phyloP scores from a whole-genome alignment of 64 coral and sea anemone species.

The Actinia equina region DNA sequence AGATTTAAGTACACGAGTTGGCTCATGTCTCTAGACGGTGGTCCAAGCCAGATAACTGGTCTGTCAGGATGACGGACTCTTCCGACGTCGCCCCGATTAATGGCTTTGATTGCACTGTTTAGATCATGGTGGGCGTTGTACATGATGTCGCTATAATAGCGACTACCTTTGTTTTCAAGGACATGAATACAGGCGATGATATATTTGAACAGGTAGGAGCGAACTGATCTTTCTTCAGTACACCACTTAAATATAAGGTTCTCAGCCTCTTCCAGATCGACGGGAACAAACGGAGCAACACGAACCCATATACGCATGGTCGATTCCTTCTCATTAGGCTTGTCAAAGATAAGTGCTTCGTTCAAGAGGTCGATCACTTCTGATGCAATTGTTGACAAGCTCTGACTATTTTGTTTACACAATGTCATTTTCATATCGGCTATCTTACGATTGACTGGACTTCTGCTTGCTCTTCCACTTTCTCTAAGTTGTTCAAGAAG shows the following conservation, averaged over 20 bases:
- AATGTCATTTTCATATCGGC: conserved; percentile 40
- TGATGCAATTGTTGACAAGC: neutral
- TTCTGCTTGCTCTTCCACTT: conserved; percentile 25
- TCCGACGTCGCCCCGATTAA: conserved; percentile 56
- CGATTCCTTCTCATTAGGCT: conserved; percentile 15
- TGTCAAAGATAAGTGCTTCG: conserved; percentile 26
- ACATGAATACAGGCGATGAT: conserved; percentile 49
- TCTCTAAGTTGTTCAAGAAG: neutral
- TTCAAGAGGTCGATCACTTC: conserved; percentile 22
- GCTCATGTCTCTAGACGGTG: conserved; percentile 30
- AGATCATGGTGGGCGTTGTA: conserved; percentile 46
- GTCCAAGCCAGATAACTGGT: conserved; percentile 62
- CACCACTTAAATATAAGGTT: conserved; percentile 40
- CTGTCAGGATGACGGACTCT: conserved; percentile 65
- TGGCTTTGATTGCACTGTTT: conserved; percentile 21
- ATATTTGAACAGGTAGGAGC: conserved; percentile 54
- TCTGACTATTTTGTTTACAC: neutral
- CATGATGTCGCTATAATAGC: conserved; percentile 17
- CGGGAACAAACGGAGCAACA: conserved; percentile 40
- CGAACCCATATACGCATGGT: conserved; percentile 69
- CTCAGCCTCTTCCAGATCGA: conserved; percentile 35
- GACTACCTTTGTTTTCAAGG: conserved; percentile 16
- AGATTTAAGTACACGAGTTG: conserved; percentile 25
- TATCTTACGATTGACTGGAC: conserved; percentile 49
- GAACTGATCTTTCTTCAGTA: conserved; percentile 24